Conservation (phyloP, 2,113 vertebrate genomes). For the Phalacrocorax brasilianus region DNA sequence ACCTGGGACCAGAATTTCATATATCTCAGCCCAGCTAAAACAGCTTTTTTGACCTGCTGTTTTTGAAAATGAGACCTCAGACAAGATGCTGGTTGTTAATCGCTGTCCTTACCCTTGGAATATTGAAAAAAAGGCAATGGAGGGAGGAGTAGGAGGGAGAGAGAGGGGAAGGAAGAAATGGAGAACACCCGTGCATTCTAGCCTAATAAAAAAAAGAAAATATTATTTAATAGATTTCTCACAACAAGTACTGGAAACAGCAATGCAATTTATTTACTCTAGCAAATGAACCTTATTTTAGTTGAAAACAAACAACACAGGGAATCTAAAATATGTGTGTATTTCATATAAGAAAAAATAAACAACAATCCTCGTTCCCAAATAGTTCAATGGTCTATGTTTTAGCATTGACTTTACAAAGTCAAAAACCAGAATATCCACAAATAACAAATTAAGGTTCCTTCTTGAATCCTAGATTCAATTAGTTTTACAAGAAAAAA, state of each 20-base stretch:
- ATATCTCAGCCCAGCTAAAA: background rate
- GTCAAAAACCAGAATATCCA: background rate
- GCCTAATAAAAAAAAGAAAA: background rate
- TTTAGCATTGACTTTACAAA: background rate
- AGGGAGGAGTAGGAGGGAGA: background rate
- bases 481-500: background rate
- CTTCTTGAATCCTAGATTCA: background rate
- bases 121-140: background rate
- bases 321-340: background rate
- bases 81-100: background rate
- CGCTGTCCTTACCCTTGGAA: background rate
- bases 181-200: background rate
- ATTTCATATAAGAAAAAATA: background rate
- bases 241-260: background rate
- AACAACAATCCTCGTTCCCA: background rate
- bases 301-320: background rate
- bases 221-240: background rate
- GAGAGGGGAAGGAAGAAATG: background rate
- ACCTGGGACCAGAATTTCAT: background rate
- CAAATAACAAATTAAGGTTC: background rate
- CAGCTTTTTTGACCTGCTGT: background rate
- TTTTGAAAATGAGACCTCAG: slow-evolving; percentile 11
- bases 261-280: background rate
- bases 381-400: background rate
- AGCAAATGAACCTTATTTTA: background rate